These are phyloP conservation scores for Chymomyza procnemis DNA, from an alignment of 2,888 invertebrate species.

Conservation along the genomic window DNA sequence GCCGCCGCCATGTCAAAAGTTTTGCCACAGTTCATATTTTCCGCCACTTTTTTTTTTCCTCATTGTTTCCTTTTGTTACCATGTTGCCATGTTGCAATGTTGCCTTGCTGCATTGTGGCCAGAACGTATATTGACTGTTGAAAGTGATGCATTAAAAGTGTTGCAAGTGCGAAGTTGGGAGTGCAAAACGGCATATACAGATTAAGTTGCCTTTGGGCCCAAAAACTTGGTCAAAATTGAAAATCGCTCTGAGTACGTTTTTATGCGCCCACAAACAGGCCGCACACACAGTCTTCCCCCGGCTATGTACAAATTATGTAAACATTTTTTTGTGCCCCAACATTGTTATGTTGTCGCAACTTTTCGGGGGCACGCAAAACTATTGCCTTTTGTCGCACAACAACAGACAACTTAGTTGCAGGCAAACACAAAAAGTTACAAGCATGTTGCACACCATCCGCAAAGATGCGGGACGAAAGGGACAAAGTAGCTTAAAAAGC, in stretches of 20 bases:
- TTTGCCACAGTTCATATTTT: conserved; percentile 53
- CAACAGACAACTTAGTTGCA: background rate
- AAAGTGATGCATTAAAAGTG: background rate
- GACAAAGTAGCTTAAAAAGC: too few species aligned
- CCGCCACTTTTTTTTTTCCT: conserved; percentile 26
- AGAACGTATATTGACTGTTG: conserved; percentile 4
- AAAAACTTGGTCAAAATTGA: background rate
- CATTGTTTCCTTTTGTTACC: background rate
- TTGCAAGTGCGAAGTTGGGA: conserved; percentile 16
- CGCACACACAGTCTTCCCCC: background rate
- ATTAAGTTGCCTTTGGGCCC: conserved; percentile 18
- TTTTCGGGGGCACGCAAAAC: background rate
- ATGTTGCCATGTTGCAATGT: background rate
- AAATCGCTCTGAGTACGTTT: background rate
- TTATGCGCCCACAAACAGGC: background rate
- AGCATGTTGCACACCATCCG: background rate
- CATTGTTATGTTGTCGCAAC: background rate
- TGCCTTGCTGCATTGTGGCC: background rate
- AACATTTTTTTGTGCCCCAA: background rate
- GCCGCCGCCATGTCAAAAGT: conserved; percentile 41
- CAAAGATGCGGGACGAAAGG: background rate
- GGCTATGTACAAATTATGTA: background rate
- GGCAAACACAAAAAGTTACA: background rate
- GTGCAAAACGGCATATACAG: background rate
- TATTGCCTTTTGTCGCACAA: background rate